These are phyloP conservation scores for Drosophila pseudotalamancana DNA, from an alignment of 2,888 invertebrate species.

Conservation along the genomic window DNA sequence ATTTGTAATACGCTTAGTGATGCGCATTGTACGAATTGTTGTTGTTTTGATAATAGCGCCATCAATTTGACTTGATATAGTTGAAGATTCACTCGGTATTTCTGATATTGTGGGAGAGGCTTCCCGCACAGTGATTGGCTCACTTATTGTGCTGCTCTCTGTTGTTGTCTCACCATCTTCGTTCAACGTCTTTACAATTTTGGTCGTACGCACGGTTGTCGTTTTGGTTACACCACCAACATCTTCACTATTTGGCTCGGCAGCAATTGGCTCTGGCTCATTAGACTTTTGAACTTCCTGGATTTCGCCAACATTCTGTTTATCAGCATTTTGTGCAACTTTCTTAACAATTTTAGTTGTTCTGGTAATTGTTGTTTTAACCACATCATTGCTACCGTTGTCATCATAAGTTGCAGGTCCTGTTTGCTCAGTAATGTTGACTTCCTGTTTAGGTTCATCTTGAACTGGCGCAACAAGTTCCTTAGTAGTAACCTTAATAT, in stretches of 20 bases:
- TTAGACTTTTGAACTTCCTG: constrained; percentile 11
- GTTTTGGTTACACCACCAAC: constrained; percentile 76
- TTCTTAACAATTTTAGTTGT: constrained; percentile 81
- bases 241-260: constrained; percentile 28
- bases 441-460: constrained; percentile 1
- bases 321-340: constrained; percentile 68
- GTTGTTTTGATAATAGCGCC: constrained; percentile 82
- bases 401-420: constrained; percentile 13
- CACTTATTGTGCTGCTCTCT: constrained; percentile 64
- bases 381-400: constrained; percentile 59
- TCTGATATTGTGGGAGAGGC: constrained; percentile 66
- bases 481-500: not conserved
- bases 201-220: constrained; percentile 82
- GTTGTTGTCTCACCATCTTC: constrained; percentile 68
- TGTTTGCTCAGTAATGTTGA: not conserved
- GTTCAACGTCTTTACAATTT: constrained; percentile 77
- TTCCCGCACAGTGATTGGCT: constrained; percentile 70
- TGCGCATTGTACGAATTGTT: constrained; percentile 82
- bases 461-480: constrained; percentile 10
- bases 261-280: constrained; percentile 12
- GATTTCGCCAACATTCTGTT: constrained; percentile 23
- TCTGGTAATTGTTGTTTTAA: constrained; percentile 78
- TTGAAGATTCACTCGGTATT: constrained; percentile 65
- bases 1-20: constrained; percentile 76
- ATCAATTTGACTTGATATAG: constrained; percentile 71